Percentiles rank a stretch among this genome's conserved stretches.
Conservation (phyloP, 2,113 vertebrate genomes). For the Falco punctatus region DNA sequence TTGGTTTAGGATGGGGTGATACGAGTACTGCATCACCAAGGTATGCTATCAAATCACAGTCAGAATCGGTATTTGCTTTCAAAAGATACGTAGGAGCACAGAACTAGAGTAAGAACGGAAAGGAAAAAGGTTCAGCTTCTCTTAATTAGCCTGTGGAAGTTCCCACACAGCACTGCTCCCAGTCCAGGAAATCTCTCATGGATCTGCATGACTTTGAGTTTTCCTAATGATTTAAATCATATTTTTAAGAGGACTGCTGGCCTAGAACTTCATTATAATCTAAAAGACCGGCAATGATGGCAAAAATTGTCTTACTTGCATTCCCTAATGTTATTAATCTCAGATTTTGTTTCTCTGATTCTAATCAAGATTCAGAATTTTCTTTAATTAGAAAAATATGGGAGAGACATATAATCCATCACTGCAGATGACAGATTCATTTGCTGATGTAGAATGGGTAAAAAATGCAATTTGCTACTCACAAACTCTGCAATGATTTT, state of each 20-base stretch:
- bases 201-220: neutral
- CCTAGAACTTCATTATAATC: neutral
- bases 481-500: neutral
- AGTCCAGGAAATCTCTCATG: neutral
- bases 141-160: neutral
- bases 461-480: neutral
- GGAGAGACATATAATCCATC: neutral
- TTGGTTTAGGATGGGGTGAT: neutral
- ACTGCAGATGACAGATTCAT: neutral
- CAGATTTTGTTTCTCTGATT: neutral
- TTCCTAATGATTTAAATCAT: neutral
- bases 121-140: neutral
- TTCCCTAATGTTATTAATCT: neutral
- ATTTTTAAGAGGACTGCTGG: neutral
- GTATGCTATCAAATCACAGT: neutral
- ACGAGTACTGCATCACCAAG: neutral
- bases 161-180: neutral
- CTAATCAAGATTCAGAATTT: neutral
- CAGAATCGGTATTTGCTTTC: neutral
- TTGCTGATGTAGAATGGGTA: neutral
- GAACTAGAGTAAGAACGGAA: neutral
- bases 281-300: neutral
- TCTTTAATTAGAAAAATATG: neutral
- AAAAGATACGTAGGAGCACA: neutral
- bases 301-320: neutral